Conservation (phyloP, 2,113 vertebrate genomes). For the Bubo scandiacus region DNA sequence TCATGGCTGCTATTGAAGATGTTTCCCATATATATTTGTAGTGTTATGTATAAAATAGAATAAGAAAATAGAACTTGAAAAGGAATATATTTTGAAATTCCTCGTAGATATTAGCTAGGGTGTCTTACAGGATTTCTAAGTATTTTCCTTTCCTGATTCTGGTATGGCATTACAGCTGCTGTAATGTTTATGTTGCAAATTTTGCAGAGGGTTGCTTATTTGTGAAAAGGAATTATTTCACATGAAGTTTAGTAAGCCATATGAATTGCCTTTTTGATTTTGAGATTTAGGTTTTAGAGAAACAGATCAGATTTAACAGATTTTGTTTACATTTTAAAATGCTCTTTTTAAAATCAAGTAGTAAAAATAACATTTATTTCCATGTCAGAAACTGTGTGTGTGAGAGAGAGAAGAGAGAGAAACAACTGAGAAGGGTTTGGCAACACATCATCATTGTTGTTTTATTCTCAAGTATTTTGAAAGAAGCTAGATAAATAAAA, state of each 20-base stretch:
- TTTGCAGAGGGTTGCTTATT: not conserved
- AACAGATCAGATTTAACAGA: not conserved
- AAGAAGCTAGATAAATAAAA: conserved; percentile 17
- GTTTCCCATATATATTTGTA: not conserved
- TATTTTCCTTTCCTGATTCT: not conserved
- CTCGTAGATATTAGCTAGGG: not conserved
- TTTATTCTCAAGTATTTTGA: conserved; percentile 30
- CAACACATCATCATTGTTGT: not conserved
- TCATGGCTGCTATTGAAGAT: not conserved
- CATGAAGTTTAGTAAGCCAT: not conserved
- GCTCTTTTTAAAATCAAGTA: not conserved
- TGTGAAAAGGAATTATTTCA: not conserved
- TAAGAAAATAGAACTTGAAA: not conserved
- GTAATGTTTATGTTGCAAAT: not conserved
- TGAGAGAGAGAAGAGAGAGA: not conserved
- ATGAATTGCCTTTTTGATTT: not conserved
- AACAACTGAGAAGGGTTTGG: not conserved
- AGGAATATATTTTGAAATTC: not conserved
- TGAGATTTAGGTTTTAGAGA: not conserved
- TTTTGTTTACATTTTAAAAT: conserved; percentile 3
- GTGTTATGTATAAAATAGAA: not conserved
- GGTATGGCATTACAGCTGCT: not conserved
- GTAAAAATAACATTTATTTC: conserved; percentile 6
- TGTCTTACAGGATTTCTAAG: not conserved
- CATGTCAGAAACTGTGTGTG: not conserved